phyloP scores from a whole-genome alignment of 2,888 invertebrate species.

The Anodontia alba region DNA sequence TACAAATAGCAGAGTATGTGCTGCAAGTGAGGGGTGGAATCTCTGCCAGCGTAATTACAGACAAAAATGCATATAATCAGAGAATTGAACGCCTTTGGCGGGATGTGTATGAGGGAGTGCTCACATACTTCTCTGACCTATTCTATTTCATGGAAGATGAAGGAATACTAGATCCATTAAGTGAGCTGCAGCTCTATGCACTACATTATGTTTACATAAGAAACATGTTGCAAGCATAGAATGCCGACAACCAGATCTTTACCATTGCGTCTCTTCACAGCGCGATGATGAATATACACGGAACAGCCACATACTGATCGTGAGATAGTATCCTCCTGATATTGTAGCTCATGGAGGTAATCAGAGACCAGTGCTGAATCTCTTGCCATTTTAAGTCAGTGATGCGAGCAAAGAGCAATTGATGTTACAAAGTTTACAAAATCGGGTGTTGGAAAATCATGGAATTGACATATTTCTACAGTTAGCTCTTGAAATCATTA shows the following conservation, averaged over 20 bases:
- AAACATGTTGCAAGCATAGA: slow-evolving; percentile 42
- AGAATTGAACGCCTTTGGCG: slow-evolving; percentile 50
- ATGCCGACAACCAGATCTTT: slow-evolving; percentile 29
- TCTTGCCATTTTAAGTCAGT: too few relatives aligned
- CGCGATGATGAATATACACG: slow-evolving; percentile 22
- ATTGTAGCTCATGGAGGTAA: too few relatives aligned
- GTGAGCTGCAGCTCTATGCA: slow-evolving; percentile 36
- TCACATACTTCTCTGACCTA: slow-evolving; percentile 36
- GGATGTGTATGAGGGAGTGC: slow-evolving; percentile 50
- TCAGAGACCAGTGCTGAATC: too few relatives aligned
- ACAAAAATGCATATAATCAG: slow-evolving; percentile 42
- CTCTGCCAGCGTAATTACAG: slow-evolving; percentile 23
- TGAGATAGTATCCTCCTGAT: too few relatives aligned
- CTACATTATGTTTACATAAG: slow-evolving; percentile 37
- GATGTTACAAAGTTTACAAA: too few relatives aligned
- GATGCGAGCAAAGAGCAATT: too few relatives aligned
- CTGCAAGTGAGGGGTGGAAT: slow-evolving; percentile 12
- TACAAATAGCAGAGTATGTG: slow-evolving; percentile 40
- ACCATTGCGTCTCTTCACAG: slow-evolving; percentile 33
- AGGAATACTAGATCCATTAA: slow-evolving; percentile 42
- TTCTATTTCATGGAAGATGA: slow-evolving; percentile 53
- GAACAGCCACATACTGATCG: slow-evolving; percentile 12
- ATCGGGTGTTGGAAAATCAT: too few relatives aligned
- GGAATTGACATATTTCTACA: too few relatives aligned
- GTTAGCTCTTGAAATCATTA: too few relatives aligned